A percentile compares a stretch with the other conserved stretches of the same genome.
These are phyloP conservation scores for Calliopum simillimum DNA, from an alignment of 2,888 invertebrate species.

Conservation along the genomic window DNA sequence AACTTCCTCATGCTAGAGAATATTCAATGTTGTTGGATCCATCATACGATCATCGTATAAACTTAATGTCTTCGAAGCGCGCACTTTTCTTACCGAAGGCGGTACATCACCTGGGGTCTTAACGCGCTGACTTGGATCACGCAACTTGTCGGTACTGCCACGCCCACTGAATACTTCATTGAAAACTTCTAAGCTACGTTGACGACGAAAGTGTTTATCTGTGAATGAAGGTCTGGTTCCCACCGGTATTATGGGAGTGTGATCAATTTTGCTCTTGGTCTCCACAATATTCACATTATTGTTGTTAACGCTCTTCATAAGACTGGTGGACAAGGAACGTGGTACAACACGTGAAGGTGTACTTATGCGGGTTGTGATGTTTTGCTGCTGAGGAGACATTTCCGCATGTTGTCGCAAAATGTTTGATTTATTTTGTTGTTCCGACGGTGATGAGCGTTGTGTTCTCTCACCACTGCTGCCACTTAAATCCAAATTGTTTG, in stretches of 20 bases:
- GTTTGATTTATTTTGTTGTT: slow-evolving; percentile 27
- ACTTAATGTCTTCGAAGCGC: slow-evolving; percentile 81
- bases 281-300: slow-evolving; percentile 43
- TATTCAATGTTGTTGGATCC: slow-evolving; percentile 68
- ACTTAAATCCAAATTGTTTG: slow-evolving; percentile 65
- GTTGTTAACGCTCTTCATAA: slow-evolving; percentile 51
- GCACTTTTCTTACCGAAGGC: slow-evolving; percentile 79
- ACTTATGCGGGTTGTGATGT: slow-evolving; percentile 51
- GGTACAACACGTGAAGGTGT: slow-evolving; percentile 60
- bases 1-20: slow-evolving; percentile 68
- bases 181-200: slow-evolving; percentile 81
- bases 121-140: slow-evolving; percentile 81
- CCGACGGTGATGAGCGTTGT: not conserved
- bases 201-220: slow-evolving; percentile 68
- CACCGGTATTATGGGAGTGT: slow-evolving; percentile 6
- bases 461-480: slow-evolving; percentile 48
- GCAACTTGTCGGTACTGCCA: slow-evolving; percentile 73
- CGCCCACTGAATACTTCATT: slow-evolving; percentile 78
- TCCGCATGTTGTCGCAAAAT: not conserved
- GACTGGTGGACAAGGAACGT: slow-evolving; percentile 57
- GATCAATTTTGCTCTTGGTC: slow-evolving; percentile 42
- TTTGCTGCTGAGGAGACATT: slow-evolving; percentile 36
- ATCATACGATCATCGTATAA: slow-evolving; percentile 92
- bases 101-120: slow-evolving; percentile 88
- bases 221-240: slow-evolving; percentile 14